Evolutionary conservation across 1,140 invertebrate species (phyloP), one percentile per base, ranked within the genome.

Genomic region (Teleogryllus occipitalis): DNA sequence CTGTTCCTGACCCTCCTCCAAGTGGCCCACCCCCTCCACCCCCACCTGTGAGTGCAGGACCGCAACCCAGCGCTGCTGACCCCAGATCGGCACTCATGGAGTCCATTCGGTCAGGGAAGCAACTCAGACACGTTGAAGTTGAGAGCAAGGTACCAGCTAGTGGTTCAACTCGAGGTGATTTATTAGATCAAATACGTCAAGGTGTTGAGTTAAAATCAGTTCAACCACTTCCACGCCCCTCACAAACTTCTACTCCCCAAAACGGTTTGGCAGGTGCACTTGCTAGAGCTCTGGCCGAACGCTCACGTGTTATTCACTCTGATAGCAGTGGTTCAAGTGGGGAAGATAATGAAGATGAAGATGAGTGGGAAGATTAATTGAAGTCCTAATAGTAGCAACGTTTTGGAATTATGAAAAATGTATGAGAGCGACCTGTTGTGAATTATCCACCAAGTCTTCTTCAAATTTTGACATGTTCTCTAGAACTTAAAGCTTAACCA

Each of bases 161-260:
- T 14, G 78, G 76, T 39, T 89, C 92, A 82, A 84, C 89, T 8
- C 87, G 94, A 82, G 92, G 89, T 83, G 91, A 95, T 84, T 87
- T 96, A 74, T 86, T 97, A 81, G 90, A 90, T 83, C 91, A 95
- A 84, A 97, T 97, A 82, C 88, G 93, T 81, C 90, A 91, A 85
- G 95, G 95, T 78, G 88, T 93, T 77, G 90, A 92, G 81, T 86
- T 98, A 65, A 93, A 92, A 85, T 89, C 92, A 22, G 93, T 92
- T 84, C 54, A 65, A 65, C 54, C 54, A 14, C 10, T 65, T 65
- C 76, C 47, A 54, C 15, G 47, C 8, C 76, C 76, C 7, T 0
- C 47, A 22, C 18, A 21, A 21, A 77, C 21, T 21, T 21, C 47
- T 8, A 21, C 39, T 15, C 78, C 73, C 8, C 73, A 87, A 80